Evolutionary conservation across 2,113 vertebrate species (phyloP).

Genomic region (Blennius ocellaris): DNA sequence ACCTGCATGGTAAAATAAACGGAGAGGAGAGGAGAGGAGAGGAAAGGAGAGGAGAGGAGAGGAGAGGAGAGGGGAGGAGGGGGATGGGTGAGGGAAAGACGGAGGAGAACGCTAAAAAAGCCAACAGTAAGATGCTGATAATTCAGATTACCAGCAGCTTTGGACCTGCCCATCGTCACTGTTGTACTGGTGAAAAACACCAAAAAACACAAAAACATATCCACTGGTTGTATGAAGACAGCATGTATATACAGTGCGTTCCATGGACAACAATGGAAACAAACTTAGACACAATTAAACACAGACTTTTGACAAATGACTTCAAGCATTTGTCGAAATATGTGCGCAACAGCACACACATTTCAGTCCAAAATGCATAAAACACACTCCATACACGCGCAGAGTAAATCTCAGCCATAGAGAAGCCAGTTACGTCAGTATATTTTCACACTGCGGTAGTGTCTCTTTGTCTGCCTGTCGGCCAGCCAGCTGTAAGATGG

Average conservation of each 20-base stretch:
- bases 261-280: background rate
- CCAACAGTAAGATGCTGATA: slow-evolving; percentile 60
- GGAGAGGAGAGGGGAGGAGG: slow-evolving; percentile 37
- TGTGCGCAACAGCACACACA: background rate
- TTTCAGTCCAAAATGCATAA: slow-evolving; percentile 23
- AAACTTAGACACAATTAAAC: slow-evolving; percentile 38
- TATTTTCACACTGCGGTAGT: slow-evolving; percentile 79
- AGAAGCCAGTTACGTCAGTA: slow-evolving; percentile 79
- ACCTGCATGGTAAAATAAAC: slow-evolving; percentile 40
- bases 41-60: slow-evolving; percentile 25
- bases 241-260: background rate
- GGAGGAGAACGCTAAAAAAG: slow-evolving; percentile 38
- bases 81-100: slow-evolving; percentile 48
- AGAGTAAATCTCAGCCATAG: slow-evolving; percentile 51
- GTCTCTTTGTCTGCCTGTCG: slow-evolving; percentile 83
- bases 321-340: slow-evolving; percentile 16
- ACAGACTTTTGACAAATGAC: slow-evolving; percentile 1
- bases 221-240: background rate
- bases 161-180: slow-evolving; percentile 48
- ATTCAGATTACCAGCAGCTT: slow-evolving; percentile 56
- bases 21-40: slow-evolving; percentile 34
- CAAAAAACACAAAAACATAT: slow-evolving; percentile 13
- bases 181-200: slow-evolving; percentile 5
- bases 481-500: slow-evolving; percentile 79
- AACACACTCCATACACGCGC: slow-evolving; percentile 48